These are phyloP conservation scores for Salvator merianae DNA, from an alignment of 2,113 vertebrate species.

Conservation along the genomic window DNA sequence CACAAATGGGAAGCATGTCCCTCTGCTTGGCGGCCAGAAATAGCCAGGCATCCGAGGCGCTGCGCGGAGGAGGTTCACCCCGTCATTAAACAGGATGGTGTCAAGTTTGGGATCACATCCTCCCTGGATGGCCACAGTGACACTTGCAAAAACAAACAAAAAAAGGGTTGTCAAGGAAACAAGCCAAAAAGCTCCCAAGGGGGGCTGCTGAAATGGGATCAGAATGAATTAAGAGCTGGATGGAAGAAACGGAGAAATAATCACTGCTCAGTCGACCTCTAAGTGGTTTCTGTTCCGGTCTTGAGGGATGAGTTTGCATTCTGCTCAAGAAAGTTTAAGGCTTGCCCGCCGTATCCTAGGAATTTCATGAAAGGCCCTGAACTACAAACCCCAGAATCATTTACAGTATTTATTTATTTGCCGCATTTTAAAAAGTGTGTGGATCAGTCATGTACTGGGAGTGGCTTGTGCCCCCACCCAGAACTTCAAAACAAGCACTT, in stretches of 20 bases:
- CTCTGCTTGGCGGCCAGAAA: not conserved
- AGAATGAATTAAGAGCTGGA: not conserved
- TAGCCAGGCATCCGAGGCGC: rapidly evolving
- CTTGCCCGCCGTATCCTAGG: not conserved
- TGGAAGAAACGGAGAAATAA: not conserved
- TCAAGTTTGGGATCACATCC: not conserved
- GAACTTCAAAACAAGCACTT: too few relatives aligned
- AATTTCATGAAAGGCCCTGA: not conserved
- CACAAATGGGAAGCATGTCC: not conserved
- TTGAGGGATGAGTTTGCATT: not conserved
- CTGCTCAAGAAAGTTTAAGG: not conserved
- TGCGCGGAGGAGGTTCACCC: rapidly evolving
- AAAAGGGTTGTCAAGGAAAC: not conserved
- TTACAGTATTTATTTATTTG: too few relatives aligned
- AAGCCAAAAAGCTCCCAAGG: not conserved
- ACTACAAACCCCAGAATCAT: not conserved
- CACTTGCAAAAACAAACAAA: not conserved
- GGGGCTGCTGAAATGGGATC: constrained; percentile 37
- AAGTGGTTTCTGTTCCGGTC: not conserved
- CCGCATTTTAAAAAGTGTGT: too few relatives aligned
- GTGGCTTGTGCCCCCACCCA: too few relatives aligned
- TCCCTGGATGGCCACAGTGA: not conserved
- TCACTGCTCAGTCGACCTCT: not conserved
- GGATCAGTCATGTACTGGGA: too few relatives aligned
- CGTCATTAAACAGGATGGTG: not conserved